These are phyloP conservation scores for Babyrousa celebensis DNA, from an alignment of 2,797 vertebrate genomes.

Conservation along the genomic window DNA sequence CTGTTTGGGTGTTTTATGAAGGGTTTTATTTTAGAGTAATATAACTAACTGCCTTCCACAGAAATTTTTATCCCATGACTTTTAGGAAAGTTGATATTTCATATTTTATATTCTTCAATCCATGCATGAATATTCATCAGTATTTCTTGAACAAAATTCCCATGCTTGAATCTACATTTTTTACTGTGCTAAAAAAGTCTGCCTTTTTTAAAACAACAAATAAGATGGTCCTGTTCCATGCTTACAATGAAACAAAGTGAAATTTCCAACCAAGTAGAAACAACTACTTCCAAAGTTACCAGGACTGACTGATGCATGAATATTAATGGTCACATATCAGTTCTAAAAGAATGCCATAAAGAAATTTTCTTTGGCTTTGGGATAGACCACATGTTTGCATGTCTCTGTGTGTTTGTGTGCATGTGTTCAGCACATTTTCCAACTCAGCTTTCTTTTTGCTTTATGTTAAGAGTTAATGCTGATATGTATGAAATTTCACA, in stretches of 20 bases:
- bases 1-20: not conserved
- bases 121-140: conserved; percentile 17
- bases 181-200: not conserved
- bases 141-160: conserved; percentile 33
- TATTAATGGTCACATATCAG: not conserved
- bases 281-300: not conserved
- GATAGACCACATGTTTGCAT: not conserved
- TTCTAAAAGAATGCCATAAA: not conserved
- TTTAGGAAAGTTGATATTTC: conserved; percentile 26
- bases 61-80: conserved; percentile 8
- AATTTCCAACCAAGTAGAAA: conserved; percentile 18
- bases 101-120: conserved; percentile 51
- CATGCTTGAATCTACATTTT: conserved; percentile 25
- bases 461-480: conserved; percentile 9
- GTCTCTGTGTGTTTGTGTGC: too few species aligned
- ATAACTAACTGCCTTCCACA: not conserved
- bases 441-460: conserved; percentile 34
- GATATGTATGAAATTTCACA: not conserved
- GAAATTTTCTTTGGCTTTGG: conserved; percentile 34
- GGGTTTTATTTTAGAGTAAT: not conserved
- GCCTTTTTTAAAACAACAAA: not conserved
- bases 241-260: not conserved
- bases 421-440: not conserved
- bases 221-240: not conserved
- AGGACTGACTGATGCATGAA: not conserved